Base-by-base conservation (phyloP, 2,888 invertebrate species). In the Sylvicola fuscatus region DNA sequence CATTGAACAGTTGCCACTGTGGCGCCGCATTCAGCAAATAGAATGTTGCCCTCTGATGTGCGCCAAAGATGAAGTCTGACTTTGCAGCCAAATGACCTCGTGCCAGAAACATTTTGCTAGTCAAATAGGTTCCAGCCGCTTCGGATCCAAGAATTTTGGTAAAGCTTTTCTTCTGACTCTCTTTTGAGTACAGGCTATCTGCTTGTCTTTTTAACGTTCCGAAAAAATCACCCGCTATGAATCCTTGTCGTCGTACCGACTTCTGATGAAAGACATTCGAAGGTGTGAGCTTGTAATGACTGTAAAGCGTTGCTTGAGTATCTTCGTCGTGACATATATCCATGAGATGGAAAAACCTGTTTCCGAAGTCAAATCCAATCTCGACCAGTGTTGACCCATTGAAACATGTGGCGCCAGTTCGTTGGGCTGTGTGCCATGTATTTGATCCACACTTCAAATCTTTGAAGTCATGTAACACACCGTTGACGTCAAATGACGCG, bases 1-100 rank as follows among this genome's bases (percentile, higher is more conserved):
- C 54, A 41, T 62, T 62, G 38, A 62, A 49, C 3, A 46, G 49
- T 32, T 58, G 56, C 62, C 61, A 63, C 43, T 62, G 61, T 0
- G 62, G 62, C 1, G 56, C 54, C 0, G 49, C 51, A 42, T 62
- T 63, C 2, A 59, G 45, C 40, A 55, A 61, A 38, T 56, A 57
- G 46, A 53, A 62, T 1, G 61, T 60, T 0, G 56, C 52, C n/a
- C 46, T 43, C 39, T 61, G 61, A 37, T 60, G 53, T 3, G 47
- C 40, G 2, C 46, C 51, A 39, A 51, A 59, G 7, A 57, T 48
- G 37, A 58, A 56, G 44, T 62, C 61, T 0, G 49, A 50, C 37
- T 53, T 56, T 1, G 61, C 56, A 0, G 53, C 46, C n/a, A 61
- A 41, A 42, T 61, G 61, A n/a, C 62, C 59, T 15, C 55, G 45